Evolutionary conservation across 2,797 vertebrate species (phyloP), one percentile per base, ranked within the genome.

Genomic region (Xyrichtys novacula): DNA sequence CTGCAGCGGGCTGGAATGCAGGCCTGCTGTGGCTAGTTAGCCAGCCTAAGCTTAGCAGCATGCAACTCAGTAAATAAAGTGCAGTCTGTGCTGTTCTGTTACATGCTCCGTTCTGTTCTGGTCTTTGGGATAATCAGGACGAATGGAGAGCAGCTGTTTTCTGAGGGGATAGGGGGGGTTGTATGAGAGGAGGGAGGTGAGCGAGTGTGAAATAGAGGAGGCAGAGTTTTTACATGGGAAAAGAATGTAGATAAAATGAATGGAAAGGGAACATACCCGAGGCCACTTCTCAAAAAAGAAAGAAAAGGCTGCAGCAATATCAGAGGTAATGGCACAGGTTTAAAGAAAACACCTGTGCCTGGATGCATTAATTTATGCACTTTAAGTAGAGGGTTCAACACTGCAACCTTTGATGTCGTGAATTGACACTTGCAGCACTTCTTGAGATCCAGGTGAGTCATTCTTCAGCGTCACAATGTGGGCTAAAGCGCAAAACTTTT

Each of bases 61-160:
- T 76, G 85, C 81, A 70, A 85, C 76, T 65, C 72, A 76, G 78
- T 50, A 64, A 80, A 86, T 83, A 72, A 81, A 89, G 76, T 83
- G 77, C 80, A 79, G 80, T 40, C 74, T 69, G 80, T 76, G 75
- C 73, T 67, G 73, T 70, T 85, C 75, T 81, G 50, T 66, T 76
- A 74, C 68, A 78, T 65, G 71, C 52, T 64, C 83, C 78, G 79
- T 71, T 81, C 81, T 85, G 85, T 56, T 89, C 85, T 88, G 82
- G 65, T 87, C 71, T 85, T 63, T 47, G 29, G 60, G 64, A 85
- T 88, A 89, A 87, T 85, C 78, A 87, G 87, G 66, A 82, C 55
- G 82, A 91, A 90, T 90, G 85, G 86, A 76, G 88, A 90, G 86
- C 89, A 92, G 87, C 91, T 90, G 89, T 78, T 81, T 83, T 66